Base-by-base conservation (phyloP, 1,140 invertebrate genomes). In the Dreissena polymorpha region DNA sequence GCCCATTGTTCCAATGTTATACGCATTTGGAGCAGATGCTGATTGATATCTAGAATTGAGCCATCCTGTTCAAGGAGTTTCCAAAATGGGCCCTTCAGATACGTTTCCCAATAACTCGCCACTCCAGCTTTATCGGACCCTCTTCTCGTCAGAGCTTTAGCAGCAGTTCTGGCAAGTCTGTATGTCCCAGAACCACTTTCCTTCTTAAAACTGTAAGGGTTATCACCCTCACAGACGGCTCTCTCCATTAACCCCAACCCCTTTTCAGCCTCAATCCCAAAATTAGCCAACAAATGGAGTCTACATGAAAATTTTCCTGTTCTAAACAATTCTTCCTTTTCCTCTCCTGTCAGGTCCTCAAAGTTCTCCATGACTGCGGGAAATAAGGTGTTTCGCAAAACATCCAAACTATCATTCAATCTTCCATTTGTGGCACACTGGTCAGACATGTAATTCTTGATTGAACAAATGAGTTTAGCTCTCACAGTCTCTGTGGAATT, bases 401-500 rank as follows among this genome's bases (percentile, higher is more conserved):
- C n/a, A n/a, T n/a, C n/a, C n/a, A n/a, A n/a, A n/a, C n/a, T 39
- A 60, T 60, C 72, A 74, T 74, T 74, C 16, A 76, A 65, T 39
- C 64, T 64, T n/a, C 12, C 13, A 50, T 76, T 76, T 0, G 74
- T 76, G 10, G 74, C 74, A 50, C 74, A 76, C 74, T 76, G 74
- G 25, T 76, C 74, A 39, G 39, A 65, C 60, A 76, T 51, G n/a
- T 65, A 51, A 21, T 27, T 27, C 25, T 76, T 76, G n/a, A 76
- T 64, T 39, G 60, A 76, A 49, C 57, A 64, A 27, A 76, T 76
- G 7, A 76, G 39, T 65, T 76, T 39, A 10, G 60, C 74, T 60
- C 39, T 39, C 39, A 39, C 39, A 39, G 39, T 5, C 8, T 73
- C 25, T 39, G 23, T 51, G 50, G 49, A 29, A 14, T 65, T 23